Conservation (phyloP, 2,113 vertebrate genomes). For the Salvator merianae region DNA sequence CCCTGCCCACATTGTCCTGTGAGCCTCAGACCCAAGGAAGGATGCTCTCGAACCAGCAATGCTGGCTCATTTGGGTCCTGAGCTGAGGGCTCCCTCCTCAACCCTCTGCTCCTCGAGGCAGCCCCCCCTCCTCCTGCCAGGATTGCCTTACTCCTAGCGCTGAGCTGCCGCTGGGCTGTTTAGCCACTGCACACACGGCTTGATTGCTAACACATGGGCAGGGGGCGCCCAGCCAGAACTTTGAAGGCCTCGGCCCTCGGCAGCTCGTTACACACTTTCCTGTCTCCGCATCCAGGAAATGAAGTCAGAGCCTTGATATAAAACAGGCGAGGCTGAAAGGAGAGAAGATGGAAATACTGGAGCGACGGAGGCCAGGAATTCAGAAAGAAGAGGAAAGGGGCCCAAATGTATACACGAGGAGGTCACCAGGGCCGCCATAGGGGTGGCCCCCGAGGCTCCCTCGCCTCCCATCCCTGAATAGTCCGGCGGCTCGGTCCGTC, state of each 20-base stretch:
- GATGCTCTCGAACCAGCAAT: not conserved
- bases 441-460: not conserved
- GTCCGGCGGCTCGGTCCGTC: not conserved
- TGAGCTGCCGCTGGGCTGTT: conserved; percentile 42
- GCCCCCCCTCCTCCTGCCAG: conserved; percentile 27
- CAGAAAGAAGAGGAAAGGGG: not conserved
- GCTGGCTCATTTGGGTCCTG: conserved; percentile 20
- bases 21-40: not conserved
- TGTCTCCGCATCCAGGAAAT: conserved; percentile 77
- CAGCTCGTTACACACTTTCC: conserved; percentile 57
- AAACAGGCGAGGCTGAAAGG: conserved; percentile 67
- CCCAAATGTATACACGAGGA: conserved; percentile 14
- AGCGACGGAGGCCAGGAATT: conserved; percentile 23
- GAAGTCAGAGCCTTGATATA: conserved; percentile 79
- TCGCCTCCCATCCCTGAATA: too few relatives aligned
- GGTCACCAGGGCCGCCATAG: not conserved
- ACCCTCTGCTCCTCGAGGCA: fast-evolving
- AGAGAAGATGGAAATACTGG: conserved; percentile 58
- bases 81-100: conserved; percentile 1
- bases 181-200: conserved; percentile 55
- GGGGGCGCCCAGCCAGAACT: conserved; percentile 61
- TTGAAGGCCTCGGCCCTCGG: conserved; percentile 67
- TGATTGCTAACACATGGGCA: conserved; percentile 76
- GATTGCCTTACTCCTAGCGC: conserved; percentile 46
- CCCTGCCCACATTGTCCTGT: not conserved